Base-by-base conservation (phyloP, 2,797 vertebrate genomes). In the Enteromius afrohamiltoni region DNA sequence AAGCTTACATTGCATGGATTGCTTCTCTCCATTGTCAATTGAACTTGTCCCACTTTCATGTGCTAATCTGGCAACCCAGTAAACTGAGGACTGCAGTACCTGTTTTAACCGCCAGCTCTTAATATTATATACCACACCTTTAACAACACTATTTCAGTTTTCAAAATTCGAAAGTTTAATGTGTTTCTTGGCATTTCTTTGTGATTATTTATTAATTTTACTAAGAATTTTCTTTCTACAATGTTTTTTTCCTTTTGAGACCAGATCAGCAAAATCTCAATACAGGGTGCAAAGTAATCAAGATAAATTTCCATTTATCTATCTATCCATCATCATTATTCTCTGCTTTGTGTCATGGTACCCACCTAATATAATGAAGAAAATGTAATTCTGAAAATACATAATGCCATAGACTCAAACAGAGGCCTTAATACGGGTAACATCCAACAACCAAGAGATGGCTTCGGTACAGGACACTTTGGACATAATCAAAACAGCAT, bases 401-500 rank as follows among this genome's bases (percentile, higher is more conserved):
- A 17, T n/a, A 74, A 14, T 16, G 29, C 19, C 19, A 75, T 29
- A 74, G 29, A 74, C 29, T 53, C 47, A 74, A 53, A 74, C 70
- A 53, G 26, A 55, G 73, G 34, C n/a, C 21, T 40, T 58, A 53
- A 76, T 58, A 17, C 2, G 53, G 14, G 34, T 42, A 23, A 16
- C 34, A 26, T 76, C 34, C 74, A 29, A 21, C 49, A 55, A 40
- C 82, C 77, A 62, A 80, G 69, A 78, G 82, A 70, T 67, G 47
- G 75, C 74, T 77, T 87, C 77, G 51, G 79, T 71, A 87, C 47
- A 84, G 53, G 68, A 70, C 53, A 69, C 79, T 85, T 83, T 83
- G 65, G 67, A 83, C 53, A 68, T 37, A 71, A 23, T 29, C 55
- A 85, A 83, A 55, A 78, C 79, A 47, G 58, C 74, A 83, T 81